phyloP scores from a whole-genome alignment of 2,113 vertebrate species.

The Trogon surrucura region DNA sequence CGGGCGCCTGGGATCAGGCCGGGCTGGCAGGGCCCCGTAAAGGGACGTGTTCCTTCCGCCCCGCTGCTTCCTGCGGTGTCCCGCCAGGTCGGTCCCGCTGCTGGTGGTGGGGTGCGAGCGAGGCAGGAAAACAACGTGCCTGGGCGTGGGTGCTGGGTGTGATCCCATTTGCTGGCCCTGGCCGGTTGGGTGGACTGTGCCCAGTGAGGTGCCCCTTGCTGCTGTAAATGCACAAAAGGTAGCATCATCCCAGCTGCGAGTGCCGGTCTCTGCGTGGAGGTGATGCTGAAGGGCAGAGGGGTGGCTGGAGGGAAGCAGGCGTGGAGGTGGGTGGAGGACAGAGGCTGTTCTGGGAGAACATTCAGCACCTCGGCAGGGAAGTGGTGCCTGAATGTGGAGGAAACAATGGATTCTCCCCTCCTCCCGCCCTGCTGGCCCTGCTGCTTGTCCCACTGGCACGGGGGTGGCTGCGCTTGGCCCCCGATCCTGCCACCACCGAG shows the following conservation, averaged over 20 bases:
- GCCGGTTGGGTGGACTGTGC: accelerated
- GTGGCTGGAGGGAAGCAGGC: background rate
- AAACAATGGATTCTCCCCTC: accelerated
- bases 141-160: accelerated
- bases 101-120: accelerated
- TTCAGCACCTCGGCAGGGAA: accelerated
- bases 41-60: background rate
- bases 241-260: background rate
- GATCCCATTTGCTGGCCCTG: accelerated
- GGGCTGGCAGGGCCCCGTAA: background rate
- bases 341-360: background rate
- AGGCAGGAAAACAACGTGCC: background rate
- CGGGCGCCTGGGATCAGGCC: background rate
- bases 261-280: background rate
- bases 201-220: background rate
- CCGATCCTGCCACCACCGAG: background rate
- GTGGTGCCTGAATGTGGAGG: background rate
- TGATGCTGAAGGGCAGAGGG: background rate
- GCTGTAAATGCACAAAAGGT: background rate
- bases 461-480: background rate
- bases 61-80: background rate
- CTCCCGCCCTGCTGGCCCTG: accelerated
- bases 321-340: background rate
- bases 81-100: accelerated
- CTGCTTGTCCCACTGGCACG: accelerated